Evolutionary conservation across 1,140 invertebrate species (phyloP), one percentile per base, ranked within the genome.

Genomic region (Drosophila pectinifera): DNA sequence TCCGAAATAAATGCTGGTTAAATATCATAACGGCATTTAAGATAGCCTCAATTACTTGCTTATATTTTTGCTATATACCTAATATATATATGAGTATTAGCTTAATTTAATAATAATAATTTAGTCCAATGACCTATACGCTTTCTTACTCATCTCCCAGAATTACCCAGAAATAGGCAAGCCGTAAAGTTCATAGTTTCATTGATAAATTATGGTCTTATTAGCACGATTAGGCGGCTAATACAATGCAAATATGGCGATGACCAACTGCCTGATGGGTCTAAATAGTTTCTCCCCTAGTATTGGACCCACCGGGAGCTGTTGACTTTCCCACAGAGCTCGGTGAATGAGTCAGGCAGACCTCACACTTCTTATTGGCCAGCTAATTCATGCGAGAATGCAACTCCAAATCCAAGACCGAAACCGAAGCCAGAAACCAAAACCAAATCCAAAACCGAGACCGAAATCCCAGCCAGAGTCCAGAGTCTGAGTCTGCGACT

Each of bases 331-430:
- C 49, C 67, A 70, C 59, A 49, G 20, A 70, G 6, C 20, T 31
- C 22, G 28, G 18, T 28, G 53, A 57, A 26, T 48, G 63, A 49
- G 31, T 72, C 69, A 59, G 24, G 6, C 18, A 56, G 43, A 24
- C 18, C 43, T 55, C 58, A 57, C 73, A 42, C 59, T 64, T 51
- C 72, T 54, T 64, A 65, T 58, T 58, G 73, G 73, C 18, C 72
- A 53, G 73, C 72, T 67, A 76, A 76, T 67, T 67, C 61, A 67
- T 75, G 69, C 55, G 67, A 41, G 22, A 57, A 73, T 73, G 69
- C 31, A 73, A 73, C 73, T 72, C 64, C n/a, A 31, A 70, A 48
- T 57, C 36, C 65, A 22, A 69, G 43, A 34, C 39, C 42, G 26
- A 51, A 31, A 31, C 42, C 34, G 28, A 67, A 64, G 31, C 24